Percentiles rank a stretch among this genome's conserved stretches.
Conservation (phyloP, 2,797 vertebrate genomes). For the Sebastes melanostomus region DNA sequence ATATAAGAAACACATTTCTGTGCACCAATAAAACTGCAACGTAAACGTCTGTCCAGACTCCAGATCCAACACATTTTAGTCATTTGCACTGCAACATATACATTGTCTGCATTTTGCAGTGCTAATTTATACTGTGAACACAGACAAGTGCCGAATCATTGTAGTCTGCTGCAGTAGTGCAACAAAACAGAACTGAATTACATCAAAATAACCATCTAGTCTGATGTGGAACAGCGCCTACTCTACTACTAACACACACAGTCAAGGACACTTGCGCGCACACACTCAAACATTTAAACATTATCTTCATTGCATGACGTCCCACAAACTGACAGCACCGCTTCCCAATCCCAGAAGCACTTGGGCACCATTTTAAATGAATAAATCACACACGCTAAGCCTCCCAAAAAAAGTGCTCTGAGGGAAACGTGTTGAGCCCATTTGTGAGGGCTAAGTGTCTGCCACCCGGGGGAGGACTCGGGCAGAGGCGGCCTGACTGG, state of each 20-base stretch:
- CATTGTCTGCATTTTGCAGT: background rate
- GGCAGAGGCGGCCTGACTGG: constrained; percentile 19
- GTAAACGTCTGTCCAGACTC: background rate
- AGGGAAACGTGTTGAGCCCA: constrained; percentile 42
- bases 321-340: constrained; percentile 7
- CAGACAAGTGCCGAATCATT: background rate
- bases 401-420: constrained; percentile 39
- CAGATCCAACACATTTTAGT: background rate
- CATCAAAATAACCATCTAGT: background rate
- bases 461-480: constrained; percentile 11
- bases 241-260: background rate
- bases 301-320: background rate
- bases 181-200: background rate
- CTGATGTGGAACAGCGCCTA: background rate
- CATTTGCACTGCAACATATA: background rate
- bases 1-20: background rate
- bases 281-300: background rate
- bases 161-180: background rate
- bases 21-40: background rate
- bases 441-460: constrained; percentile 56
- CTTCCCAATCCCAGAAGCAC: constrained; percentile 18
- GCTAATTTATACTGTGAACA: background rate
- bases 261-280: too few relatives aligned
- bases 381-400: constrained; percentile 54
- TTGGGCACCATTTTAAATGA: constrained; percentile 40